Evolutionary conservation across 64 coral and sea anemone genomes (phyloP).

Genomic region (Dendrophyllia cribrosa): DNA sequence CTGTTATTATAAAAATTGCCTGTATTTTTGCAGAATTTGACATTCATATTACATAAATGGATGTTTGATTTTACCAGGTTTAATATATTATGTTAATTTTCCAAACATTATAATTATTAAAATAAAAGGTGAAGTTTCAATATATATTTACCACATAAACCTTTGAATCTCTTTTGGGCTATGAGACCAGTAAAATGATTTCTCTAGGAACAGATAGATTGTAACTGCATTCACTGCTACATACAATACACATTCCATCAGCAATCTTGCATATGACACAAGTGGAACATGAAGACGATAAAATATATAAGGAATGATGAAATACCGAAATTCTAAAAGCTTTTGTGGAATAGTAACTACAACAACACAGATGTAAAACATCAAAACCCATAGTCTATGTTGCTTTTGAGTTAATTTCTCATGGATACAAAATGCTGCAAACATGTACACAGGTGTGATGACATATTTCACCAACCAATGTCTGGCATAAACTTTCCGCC

Average conservation of each 20-base stretch:
- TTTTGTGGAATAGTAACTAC: constrained; percentile 84
- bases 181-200: constrained; percentile 78
- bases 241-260: constrained; percentile 68
- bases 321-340: constrained; percentile 89
- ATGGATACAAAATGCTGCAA: constrained; percentile 57
- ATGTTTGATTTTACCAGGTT: too few species aligned
- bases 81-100: too few species aligned
- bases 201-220: constrained; percentile 84
- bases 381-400: constrained; percentile 62
- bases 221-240: constrained; percentile 56
- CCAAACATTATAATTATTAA: too few species aligned
- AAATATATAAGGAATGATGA: constrained; percentile 89
- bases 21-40: too few species aligned
- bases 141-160: constrained; percentile 75
- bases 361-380: constrained; percentile 75
- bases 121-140: too few species aligned
- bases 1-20: too few species aligned
- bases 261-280: constrained; percentile 48
- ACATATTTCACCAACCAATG: constrained; percentile 73
- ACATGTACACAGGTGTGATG: constrained; percentile 76
- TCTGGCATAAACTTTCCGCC: constrained; percentile 83
- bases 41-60: too few species aligned
- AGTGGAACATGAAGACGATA: constrained; percentile 83
- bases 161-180: constrained; percentile 71
- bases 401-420: constrained; percentile 60